Conservation (phyloP, 2,113 vertebrate genomes). For the Cephalopholis sonnerati region DNA sequence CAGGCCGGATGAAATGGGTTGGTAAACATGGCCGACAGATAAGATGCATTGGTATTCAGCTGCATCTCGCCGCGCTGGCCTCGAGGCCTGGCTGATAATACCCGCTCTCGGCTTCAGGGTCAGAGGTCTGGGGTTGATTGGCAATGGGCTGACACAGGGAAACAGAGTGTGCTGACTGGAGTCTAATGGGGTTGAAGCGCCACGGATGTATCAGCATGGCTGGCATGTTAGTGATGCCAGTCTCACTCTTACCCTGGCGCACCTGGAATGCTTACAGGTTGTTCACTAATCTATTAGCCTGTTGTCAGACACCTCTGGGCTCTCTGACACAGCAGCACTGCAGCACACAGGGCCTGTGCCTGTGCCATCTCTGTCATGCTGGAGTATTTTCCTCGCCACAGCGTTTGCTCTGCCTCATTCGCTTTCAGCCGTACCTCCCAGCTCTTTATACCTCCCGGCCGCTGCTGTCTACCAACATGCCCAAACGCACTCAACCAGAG, state of each 20-base stretch:
- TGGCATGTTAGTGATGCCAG: slow-evolving; percentile 52
- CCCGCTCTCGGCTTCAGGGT: slow-evolving; percentile 63
- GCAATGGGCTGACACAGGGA: slow-evolving; percentile 72
- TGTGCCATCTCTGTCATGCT: slow-evolving; percentile 40
- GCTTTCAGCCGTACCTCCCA: slow-evolving; percentile 59
- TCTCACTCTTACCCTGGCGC: slow-evolving; percentile 8
- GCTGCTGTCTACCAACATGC: slow-evolving; percentile 41
- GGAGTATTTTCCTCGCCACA: slow-evolving; percentile 62
- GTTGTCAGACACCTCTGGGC: slow-evolving; percentile 56
- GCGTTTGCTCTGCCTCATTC: slow-evolving; percentile 63
- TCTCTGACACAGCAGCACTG: slow-evolving; percentile 9
- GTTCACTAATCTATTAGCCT: slow-evolving; percentile 64
- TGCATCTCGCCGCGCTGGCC: slow-evolving; percentile 35
- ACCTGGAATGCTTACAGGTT: slow-evolving; percentile 63
- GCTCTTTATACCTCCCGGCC: slow-evolving; percentile 49
- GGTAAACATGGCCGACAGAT: slow-evolving; percentile 65
- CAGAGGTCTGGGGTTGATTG: slow-evolving; percentile 76
- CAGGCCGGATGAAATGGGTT: slow-evolving; percentile 48
- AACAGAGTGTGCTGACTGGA: slow-evolving; percentile 70
- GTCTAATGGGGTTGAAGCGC: slow-evolving; percentile 64
- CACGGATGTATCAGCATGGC: slow-evolving; percentile 19
- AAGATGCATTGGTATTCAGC: slow-evolving; percentile 75
- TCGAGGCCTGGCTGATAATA: slow-evolving; percentile 60
- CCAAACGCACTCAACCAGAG: slow-evolving; percentile 44
- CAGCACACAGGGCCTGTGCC: slow-evolving; percentile 33